Evolutionary conservation across 2,797 vertebrate genomes (phyloP), one percentile per base, ranked within the genome.

Genomic region (Pseudotriccus pelzelni): DNA sequence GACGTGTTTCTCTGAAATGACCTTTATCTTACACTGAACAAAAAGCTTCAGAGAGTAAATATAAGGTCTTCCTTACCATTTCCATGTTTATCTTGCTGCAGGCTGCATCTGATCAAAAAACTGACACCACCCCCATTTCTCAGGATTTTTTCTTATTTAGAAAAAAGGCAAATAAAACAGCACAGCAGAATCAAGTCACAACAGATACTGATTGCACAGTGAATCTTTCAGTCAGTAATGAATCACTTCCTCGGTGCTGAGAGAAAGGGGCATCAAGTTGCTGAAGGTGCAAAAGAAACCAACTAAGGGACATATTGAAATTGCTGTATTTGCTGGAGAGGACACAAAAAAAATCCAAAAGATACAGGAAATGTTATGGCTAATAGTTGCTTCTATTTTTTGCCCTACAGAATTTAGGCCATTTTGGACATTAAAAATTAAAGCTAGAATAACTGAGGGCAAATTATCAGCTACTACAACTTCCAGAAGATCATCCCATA

Each of bases 91-190:
- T 89, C 90, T 90, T 94, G 80, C 77, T 81, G 52, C 55, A 93
- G 74, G 94, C 85, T 90, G 66, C 67, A 60, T 86, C 92, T 90
- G 83, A 93, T 82, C 69, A 82, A 67, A 93, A 84, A 94, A 90
- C 36, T 76, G 79, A 91, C 70, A 93, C 67, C 72, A 88, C 39
- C 12, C 64, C 18, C 37, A 75, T 68, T 64, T 74, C 76, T 55
- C 55, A 56, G 63, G 36, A 52, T 36, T 78, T 77, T 44, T 62
- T 88, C 58, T 64, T 55, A 44, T 72, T 90, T 84, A 81, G 53
- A 30, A 80, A 93, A 89, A 78, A 62, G n/a, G 25, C 64, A 89
- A 93, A 82, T 59, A 73, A 93, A 87, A 46, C 39, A 89, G 66
- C 63, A 76, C 20, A 63, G 58, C 59, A 55, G 73, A 93, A 86